Evolutionary conservation across 1,140 invertebrate genomes (phyloP).

Genomic region (Proctacanthus coquilletti): DNA sequence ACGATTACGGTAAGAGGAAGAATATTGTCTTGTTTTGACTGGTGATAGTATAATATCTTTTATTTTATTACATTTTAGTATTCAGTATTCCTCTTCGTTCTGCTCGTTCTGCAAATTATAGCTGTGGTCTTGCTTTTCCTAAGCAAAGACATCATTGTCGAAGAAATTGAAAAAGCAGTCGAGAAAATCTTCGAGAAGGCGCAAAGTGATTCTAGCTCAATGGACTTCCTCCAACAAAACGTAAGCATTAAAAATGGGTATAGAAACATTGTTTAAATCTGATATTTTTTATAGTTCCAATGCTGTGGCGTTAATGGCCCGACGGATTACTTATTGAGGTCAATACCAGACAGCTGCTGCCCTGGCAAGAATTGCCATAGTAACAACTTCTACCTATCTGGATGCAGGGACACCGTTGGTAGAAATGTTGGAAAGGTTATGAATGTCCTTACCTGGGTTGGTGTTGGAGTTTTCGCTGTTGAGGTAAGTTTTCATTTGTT

Average conservation of each 20-base stretch:
- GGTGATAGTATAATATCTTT: neutral
- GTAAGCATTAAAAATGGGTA: slow-evolving; percentile 33
- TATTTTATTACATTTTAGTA: slow-evolving; percentile 36
- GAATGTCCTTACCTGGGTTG: slow-evolving; percentile 42
- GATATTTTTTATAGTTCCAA: slow-evolving; percentile 31
- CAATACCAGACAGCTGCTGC: slow-evolving; percentile 32
- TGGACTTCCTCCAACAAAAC: slow-evolving; percentile 30
- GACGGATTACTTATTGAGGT: slow-evolving; percentile 28
- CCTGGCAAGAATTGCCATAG: slow-evolving; percentile 28
- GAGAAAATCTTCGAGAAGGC: slow-evolving; percentile 21
- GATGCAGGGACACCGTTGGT: slow-evolving; percentile 32
- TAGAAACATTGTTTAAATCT: neutral
- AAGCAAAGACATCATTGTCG: slow-evolving; percentile 33
- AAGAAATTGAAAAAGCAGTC: slow-evolving; percentile 30
- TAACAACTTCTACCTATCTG: slow-evolving; percentile 28
- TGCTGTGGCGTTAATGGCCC: slow-evolving; percentile 43
- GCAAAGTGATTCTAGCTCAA: slow-evolving; percentile 4
- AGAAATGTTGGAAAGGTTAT: slow-evolving; percentile 33
- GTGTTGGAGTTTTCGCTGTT: slow-evolving; percentile 47
- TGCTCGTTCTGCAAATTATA: slow-evolving; percentile 46
- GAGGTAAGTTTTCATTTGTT: slow-evolving; percentile 49
- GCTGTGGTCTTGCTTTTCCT: slow-evolving; percentile 41
- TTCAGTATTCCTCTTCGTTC: slow-evolving; percentile 42
- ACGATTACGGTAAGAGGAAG: slow-evolving; percentile 48
- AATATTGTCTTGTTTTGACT: neutral